Base-by-base conservation (phyloP, 2,888 invertebrate species). In the Phyto melanocephala region DNA sequence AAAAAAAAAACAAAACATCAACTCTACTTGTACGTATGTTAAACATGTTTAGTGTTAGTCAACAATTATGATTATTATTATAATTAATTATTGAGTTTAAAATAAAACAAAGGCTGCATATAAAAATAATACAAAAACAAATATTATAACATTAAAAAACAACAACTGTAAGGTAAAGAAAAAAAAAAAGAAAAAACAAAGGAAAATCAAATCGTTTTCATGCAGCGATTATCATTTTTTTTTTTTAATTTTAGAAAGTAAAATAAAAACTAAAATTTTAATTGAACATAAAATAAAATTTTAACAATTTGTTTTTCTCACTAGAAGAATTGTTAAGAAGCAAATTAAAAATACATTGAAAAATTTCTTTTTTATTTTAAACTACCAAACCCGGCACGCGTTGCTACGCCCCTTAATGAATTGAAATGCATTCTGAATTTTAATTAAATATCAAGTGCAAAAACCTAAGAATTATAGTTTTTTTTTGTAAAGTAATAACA, bases 11-110 rank as follows among this genome's bases (percentile, higher is more conserved):
- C 62, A 11, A 28, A 58, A 75, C 62, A 74, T 58, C 70, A 71
- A 65, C 67, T 47, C 74, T 81, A 81, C 54, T 81, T 77, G 81
- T 81, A 81, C 81, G 81, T 81, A 81, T 81, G 81, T 81, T 81
- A 81, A 81, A 81, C 81, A 81, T 81, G 81, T 81, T 81, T 81
- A 81, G 81, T 81, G 68, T 81, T 81, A 81, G 81, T 78, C 77
- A 60, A 78, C 56, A 74, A 78, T 78, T 77, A 78, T 74, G 54
- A 81, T 76, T 54, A 63, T 72, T 68, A 72, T 70, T 65, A 71
- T 68, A 58, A 81, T 70, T 80, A 74, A 67, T 62, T 52, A 77
- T 77, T 78, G 81, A 81, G 81, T 81, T 81, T 67, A 58, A 52
- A 42, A 15, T 42, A 81, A 72, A 71, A 65, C 56, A 72, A 81